Conservation (phyloP, 1,140 invertebrate species). For the Penaeus indicus region DNA sequence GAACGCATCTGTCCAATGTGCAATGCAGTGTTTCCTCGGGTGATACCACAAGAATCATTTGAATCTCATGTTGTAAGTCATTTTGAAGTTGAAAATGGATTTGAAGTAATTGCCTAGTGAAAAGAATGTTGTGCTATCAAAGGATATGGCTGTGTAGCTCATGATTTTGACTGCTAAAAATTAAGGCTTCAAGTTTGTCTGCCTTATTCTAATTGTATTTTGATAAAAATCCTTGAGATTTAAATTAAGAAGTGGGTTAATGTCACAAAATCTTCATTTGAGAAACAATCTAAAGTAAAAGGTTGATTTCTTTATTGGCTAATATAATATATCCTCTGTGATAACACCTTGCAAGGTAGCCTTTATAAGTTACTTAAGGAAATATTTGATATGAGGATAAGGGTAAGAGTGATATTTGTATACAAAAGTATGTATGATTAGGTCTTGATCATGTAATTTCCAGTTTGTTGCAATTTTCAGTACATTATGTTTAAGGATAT, state of each 20-base stretch:
- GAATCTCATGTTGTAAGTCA: slow-evolving; percentile 67
- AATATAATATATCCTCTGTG: neutral
- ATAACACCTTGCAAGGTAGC: neutral
- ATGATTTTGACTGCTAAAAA: neutral
- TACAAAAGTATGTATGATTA: no score
- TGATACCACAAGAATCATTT: slow-evolving; percentile 65
- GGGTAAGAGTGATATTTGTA: neutral
- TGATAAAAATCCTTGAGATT: no score
- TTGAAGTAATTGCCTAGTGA: slow-evolving; percentile 58
- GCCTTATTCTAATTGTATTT: no score
- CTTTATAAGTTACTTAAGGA: neutral
- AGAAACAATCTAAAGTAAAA: no score
- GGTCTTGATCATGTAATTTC: no score
- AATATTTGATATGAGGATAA: neutral
- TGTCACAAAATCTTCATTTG: no score
- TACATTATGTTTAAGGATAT: no score
- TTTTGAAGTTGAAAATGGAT: slow-evolving; percentile 66
- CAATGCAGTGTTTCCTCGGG: slow-evolving; percentile 63
- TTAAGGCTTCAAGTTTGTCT: neutral
- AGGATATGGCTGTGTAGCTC: neutral
- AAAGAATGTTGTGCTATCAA: neutral
- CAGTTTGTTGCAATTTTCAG: no score
- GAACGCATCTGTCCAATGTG: slow-evolving; percentile 67
- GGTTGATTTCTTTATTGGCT: neutral
- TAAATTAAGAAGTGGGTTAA: no score